Evolutionary conservation across 2,888 invertebrate species (phyloP).

Genomic region (Matsumyia berberina): DNA sequence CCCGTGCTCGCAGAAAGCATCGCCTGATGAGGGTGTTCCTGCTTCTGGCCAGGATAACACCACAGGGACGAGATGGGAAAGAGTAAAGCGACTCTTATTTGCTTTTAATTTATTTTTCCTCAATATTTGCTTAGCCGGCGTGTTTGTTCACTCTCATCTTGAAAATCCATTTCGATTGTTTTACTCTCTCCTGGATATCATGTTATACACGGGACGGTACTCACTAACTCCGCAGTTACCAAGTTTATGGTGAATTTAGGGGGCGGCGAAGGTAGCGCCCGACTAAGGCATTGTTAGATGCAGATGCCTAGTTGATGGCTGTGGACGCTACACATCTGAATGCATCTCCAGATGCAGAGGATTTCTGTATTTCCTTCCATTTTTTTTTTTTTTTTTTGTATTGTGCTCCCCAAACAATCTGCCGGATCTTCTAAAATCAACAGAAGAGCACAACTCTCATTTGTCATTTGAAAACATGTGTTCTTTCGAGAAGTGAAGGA

Average conservation of each 20-base stretch:
- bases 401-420: constrained; percentile 43
- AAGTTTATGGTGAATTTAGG: constrained; percentile 4
- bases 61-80: background rate
- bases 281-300: constrained; percentile 44
- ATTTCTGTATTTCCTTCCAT: too few species aligned
- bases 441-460: constrained; percentile 52
- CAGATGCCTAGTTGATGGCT: constrained; percentile 38
- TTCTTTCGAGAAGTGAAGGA: constrained; percentile 17
- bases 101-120: constrained; percentile 76
- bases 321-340: constrained; percentile 23
- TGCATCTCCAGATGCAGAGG: too few species aligned
- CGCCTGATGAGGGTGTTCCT: constrained; percentile 31
- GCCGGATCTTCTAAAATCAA: constrained; percentile 52
- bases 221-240: constrained; percentile 32
- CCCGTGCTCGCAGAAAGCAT: constrained; percentile 18
- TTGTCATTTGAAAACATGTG: constrained; percentile 65
- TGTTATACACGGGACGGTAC: constrained; percentile 27
- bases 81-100: constrained; percentile 63
- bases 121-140: constrained; percentile 73
- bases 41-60: constrained; percentile 9
- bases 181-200: constrained; percentile 43
- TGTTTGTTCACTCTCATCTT: constrained; percentile 74
- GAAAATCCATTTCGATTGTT: constrained; percentile 76
- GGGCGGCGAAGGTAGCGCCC: background rate
- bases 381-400: constrained; percentile 13